Percentiles rank a stretch among this genome's conserved stretches.
Conservation (phyloP, 2,888 invertebrate species). For the Biston betularia region DNA sequence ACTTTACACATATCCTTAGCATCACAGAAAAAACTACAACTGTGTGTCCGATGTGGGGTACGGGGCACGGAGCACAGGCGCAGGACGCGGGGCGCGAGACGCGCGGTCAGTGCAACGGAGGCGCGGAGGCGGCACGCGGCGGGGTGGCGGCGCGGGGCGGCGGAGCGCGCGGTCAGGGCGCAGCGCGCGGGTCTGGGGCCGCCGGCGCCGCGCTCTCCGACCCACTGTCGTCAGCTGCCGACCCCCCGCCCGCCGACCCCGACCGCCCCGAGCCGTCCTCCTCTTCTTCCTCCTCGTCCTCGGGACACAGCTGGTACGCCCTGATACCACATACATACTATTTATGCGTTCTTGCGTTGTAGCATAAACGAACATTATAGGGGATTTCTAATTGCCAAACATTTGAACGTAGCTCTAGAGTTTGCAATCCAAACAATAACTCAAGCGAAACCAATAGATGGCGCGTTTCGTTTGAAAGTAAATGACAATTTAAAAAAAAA, state of each 20-base stretch:
- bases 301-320: slow-evolving; percentile 81
- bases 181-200: slow-evolving; percentile 41
- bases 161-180: slow-evolving; percentile 48
- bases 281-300: slow-evolving; percentile 82
- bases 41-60: neutral
- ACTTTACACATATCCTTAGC: slow-evolving; percentile 71
- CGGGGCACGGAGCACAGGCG: slow-evolving; percentile 22
- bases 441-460: no score
- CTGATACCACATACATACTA: slow-evolving; percentile 48
- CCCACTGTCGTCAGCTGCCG: slow-evolving; percentile 61
- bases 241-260: slow-evolving; percentile 59
- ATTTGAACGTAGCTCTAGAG: neutral
- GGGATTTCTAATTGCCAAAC: no score
- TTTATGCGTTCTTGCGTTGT: neutral
- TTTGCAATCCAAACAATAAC: no score
- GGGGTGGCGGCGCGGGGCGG: slow-evolving; percentile 37
- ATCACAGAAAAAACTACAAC: slow-evolving; percentile 78
- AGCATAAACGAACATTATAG: neutral
- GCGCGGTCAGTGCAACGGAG: slow-evolving; percentile 25
- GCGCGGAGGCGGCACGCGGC: slow-evolving; percentile 42
- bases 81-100: slow-evolving; percentile 37
- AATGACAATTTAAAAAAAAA: no score
- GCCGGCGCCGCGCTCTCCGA: slow-evolving; percentile 42
- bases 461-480: no score
- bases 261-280: slow-evolving; percentile 67